Conservation (phyloP, 2,888 invertebrate species). For the Spatulosminthurus flaviceps region DNA sequence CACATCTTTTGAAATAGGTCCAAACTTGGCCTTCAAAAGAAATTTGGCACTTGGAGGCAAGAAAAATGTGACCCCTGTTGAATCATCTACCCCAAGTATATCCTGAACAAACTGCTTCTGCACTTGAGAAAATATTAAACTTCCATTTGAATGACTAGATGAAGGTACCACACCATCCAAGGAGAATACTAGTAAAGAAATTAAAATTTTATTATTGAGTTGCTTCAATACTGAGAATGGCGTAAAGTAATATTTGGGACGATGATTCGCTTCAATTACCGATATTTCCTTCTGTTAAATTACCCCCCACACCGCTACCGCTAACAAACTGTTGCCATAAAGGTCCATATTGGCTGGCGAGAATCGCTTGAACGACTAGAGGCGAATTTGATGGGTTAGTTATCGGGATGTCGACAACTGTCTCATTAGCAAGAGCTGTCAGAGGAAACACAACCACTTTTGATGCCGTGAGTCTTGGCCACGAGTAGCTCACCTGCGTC, state of each 20-base stretch:
- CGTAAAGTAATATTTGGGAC: too few relatives aligned
- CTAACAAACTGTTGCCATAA: slow-evolving; percentile 58
- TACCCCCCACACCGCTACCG: slow-evolving; percentile 50
- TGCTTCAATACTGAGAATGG: too few relatives aligned
- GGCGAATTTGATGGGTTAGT: slow-evolving; percentile 76
- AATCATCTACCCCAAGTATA: slow-evolving; percentile 64
- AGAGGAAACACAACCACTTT: slow-evolving; percentile 60
- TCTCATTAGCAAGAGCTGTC: slow-evolving; percentile 62
- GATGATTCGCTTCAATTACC: too few relatives aligned
- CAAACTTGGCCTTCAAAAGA: slow-evolving; percentile 57
- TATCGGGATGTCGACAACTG: slow-evolving; percentile 58
- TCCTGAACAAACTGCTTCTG: slow-evolving; percentile 58
- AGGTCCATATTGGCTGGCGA: slow-evolving; percentile 66
- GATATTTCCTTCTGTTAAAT: slow-evolving; percentile 52
- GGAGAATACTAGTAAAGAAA: slow-evolving; percentile 50
- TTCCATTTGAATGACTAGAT: slow-evolving; percentile 62
- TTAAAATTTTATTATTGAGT: background rate
- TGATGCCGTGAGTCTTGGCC: slow-evolving; percentile 60
- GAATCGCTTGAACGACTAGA: slow-evolving; percentile 78
- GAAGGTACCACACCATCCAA: slow-evolving; percentile 58
- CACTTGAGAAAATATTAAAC: slow-evolving; percentile 59
- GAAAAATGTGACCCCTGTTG: slow-evolving; percentile 70
- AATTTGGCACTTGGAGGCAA: slow-evolving; percentile 72
- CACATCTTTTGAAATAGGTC: slow-evolving; percentile 60
- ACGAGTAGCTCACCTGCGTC: slow-evolving; percentile 60